These are phyloP conservation scores for Mamestra brassicae DNA, from an alignment of 2,888 invertebrate genomes.

Conservation along the genomic window DNA sequence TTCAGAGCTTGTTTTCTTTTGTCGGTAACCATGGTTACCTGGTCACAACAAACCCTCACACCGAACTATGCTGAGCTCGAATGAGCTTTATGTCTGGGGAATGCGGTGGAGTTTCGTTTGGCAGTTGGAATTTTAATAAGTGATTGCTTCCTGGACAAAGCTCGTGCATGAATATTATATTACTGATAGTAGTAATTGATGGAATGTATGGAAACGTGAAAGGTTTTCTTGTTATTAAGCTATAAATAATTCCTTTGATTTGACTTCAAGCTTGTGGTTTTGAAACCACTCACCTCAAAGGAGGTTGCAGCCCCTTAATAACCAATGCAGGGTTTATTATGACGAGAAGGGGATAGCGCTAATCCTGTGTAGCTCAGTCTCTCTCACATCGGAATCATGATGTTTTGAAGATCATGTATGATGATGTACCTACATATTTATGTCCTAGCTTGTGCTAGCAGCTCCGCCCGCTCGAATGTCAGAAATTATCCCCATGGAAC, in stretches of 20 bases:
- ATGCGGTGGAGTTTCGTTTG: constrained; percentile 40
- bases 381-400: too few relatives aligned
- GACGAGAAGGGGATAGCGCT: too few relatives aligned
- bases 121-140: constrained; percentile 42
- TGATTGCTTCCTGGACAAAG: constrained; percentile 48
- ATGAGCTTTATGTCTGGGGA: constrained; percentile 18
- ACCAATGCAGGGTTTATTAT: not conserved
- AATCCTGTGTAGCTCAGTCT: too few relatives aligned
- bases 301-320: not conserved
- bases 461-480: too few relatives aligned
- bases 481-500: too few relatives aligned
- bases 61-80: constrained; percentile 15
- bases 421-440: too few relatives aligned
- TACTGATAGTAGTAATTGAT: constrained; percentile 27
- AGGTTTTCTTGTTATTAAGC: constrained; percentile 29
- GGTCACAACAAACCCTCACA: constrained; percentile 70
- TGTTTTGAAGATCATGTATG: too few relatives aligned
- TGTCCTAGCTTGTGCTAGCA: too few relatives aligned
- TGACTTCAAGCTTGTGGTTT: constrained; percentile 1
- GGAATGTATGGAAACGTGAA: constrained; percentile 29
- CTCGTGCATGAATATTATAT: constrained; percentile 50
- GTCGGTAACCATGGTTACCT: constrained; percentile 75
- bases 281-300: not conserved
- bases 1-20: constrained; percentile 64
- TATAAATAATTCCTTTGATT: not conserved